Percentiles rank a stretch among this genome's conserved stretches.
phyloP scores from a whole-genome alignment of 2,113 vertebrate species.

The Muscicapa adusta region DNA sequence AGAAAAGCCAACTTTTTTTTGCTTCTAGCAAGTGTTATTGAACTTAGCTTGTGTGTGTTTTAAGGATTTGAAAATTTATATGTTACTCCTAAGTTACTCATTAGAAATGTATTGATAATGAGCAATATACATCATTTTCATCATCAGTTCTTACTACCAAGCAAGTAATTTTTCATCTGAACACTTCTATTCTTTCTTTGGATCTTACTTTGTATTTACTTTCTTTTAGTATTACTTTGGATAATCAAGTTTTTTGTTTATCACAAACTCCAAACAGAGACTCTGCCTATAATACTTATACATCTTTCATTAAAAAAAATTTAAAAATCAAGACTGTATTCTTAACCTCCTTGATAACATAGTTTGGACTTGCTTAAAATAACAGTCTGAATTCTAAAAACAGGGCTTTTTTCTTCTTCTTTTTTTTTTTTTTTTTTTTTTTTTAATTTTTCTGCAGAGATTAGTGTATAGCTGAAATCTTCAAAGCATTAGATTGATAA shows the following conservation, averaged over 20 bases:
- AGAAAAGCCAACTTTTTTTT: not conserved
- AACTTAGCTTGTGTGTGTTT: not conserved
- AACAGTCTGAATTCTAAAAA: not conserved
- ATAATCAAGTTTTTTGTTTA: not conserved
- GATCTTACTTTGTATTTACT: not conserved
- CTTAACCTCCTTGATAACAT: not conserved
- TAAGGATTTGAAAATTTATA: not conserved
- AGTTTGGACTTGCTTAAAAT: not conserved
- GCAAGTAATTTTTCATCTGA: not conserved
- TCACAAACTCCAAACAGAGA: not conserved
- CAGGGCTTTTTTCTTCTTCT: fast-evolving
- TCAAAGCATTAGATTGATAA: not conserved
- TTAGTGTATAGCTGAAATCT: not conserved
- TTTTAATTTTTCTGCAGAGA: not conserved
- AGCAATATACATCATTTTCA: not conserved
- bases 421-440: not conserved
- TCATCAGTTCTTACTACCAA: not conserved
- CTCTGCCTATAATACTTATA: not conserved
- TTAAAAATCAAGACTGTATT: fast-evolving
- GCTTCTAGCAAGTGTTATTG: not conserved
- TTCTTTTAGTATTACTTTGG: not conserved
- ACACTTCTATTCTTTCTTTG: not conserved
- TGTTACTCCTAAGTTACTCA: not conserved
- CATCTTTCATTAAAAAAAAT: not conserved
- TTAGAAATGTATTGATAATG: not conserved